Percentiles rank a stretch among this genome's conserved stretches.
These are phyloP conservation scores for Hipposideros armiger DNA, from an alignment of 2,113 vertebrate species.

Conservation along the genomic window DNA sequence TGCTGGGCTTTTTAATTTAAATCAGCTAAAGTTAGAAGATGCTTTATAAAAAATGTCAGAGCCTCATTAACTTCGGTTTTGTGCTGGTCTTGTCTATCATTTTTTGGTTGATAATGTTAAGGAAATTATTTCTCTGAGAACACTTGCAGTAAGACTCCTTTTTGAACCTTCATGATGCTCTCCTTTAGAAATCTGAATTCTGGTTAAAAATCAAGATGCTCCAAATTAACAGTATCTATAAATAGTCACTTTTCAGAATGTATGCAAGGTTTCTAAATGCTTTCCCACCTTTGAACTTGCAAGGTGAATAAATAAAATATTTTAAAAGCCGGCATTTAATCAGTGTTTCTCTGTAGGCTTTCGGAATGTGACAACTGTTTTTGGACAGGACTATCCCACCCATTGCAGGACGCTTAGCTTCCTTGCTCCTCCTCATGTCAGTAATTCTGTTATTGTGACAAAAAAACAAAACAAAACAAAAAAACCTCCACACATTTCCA, in stretches of 20 bases:
- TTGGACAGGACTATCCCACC: not conserved
- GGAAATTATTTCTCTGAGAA: conserved; percentile 59
- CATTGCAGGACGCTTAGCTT: not conserved
- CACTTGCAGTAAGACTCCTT: not conserved
- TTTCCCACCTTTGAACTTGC: conserved; percentile 27
- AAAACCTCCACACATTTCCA: not conserved
- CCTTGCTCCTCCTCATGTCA: not conserved
- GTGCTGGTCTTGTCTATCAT: conserved; percentile 33
- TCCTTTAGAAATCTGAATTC: conserved; percentile 60
- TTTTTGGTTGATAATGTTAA: conserved; percentile 50
- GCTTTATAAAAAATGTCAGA: conserved; percentile 39
- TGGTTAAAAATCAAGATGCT: conserved; percentile 41
- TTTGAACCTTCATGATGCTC: conserved; percentile 39
- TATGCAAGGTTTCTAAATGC: conserved; percentile 9
- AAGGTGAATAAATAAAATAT: not conserved
- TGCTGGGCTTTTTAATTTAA: conserved; percentile 70
- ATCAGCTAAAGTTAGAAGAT: conserved; percentile 69
- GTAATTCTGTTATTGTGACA: not conserved
- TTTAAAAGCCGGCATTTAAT: not conserved
- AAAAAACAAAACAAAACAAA: not conserved
- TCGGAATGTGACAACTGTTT: not conserved
- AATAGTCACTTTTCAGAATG: conserved; percentile 8
- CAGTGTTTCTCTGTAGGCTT: not conserved
- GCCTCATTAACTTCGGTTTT: conserved; percentile 49
- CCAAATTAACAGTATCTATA: conserved; percentile 41